A percentile compares a stretch with the other conserved stretches of the same genome.
phyloP scores from a whole-genome alignment of 1,140 invertebrate genomes.

The Drosophila lacteicornis region DNA sequence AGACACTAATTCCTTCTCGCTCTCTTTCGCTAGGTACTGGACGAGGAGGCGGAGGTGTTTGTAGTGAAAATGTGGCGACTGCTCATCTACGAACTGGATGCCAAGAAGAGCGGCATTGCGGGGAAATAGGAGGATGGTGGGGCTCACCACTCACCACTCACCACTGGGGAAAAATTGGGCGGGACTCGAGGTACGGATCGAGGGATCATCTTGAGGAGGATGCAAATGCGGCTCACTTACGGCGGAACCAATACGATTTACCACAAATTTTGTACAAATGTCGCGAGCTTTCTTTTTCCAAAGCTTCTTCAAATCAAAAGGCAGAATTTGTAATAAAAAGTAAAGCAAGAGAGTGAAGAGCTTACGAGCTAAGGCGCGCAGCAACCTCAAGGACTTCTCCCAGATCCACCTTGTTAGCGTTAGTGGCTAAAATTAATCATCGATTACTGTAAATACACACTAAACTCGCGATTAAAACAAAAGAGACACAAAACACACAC shows the following conservation, averaged over 20 bases:
- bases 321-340: not conserved
- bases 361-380: not conserved
- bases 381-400: slow-evolving; percentile 30
- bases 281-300: slow-evolving; percentile 36
- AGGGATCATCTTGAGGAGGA: slow-evolving; percentile 13
- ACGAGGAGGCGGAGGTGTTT: slow-evolving; percentile 99
- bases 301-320: not conserved
- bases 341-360: too few relatives aligned
- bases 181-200: slow-evolving; percentile 24
- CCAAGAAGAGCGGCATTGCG: slow-evolving; percentile 93
- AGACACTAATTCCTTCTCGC: slow-evolving; percentile 7
- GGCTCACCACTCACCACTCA: not conserved
- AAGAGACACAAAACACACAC: slow-evolving; percentile 1
- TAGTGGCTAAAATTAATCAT: slow-evolving; percentile 58
- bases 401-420: slow-evolving; percentile 49
- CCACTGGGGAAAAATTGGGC: slow-evolving; percentile 9
- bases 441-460: slow-evolving; percentile 68
- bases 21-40: slow-evolving; percentile 91
- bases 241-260: slow-evolving; percentile 13
- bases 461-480: slow-evolving; percentile 23
- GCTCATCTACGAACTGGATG: slow-evolving; percentile 99
- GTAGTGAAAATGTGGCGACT: slow-evolving; percentile 99
- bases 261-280: slow-evolving; percentile 31
- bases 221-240: slow-evolving; percentile 1
- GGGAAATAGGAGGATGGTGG: slow-evolving; percentile 42